Conservation (phyloP, 1,140 invertebrate genomes). For the Cylas formicarius region DNA sequence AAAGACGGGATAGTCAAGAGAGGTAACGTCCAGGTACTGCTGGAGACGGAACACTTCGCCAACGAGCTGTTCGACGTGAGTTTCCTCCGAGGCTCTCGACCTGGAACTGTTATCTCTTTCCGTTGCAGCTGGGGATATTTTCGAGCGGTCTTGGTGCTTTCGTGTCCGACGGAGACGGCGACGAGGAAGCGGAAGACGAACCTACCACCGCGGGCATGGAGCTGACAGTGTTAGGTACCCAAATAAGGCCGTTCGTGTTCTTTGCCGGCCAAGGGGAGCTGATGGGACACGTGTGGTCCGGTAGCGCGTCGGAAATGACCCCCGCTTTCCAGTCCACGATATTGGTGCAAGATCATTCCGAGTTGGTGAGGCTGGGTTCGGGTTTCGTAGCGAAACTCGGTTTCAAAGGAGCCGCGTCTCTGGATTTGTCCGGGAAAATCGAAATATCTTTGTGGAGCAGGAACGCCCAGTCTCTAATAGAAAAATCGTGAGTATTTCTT, state of each 20-base stretch:
- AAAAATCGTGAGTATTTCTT: constrained; percentile 53
- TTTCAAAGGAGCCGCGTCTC: constrained; percentile 65
- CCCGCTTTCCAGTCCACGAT: constrained; percentile 73
- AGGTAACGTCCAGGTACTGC: constrained; percentile 63
- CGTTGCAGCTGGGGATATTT: constrained; percentile 61
- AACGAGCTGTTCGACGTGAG: constrained; percentile 48
- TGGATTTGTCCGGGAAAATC: constrained; percentile 79
- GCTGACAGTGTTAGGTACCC: constrained; percentile 67
- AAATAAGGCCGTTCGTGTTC: constrained; percentile 75
- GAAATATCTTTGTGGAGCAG: constrained; percentile 81
- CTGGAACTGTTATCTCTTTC: not conserved
- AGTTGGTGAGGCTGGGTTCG: constrained; percentile 62
- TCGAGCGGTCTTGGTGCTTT: constrained; percentile 67
- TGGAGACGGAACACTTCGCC: constrained; percentile 48
- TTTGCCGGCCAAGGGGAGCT: constrained; percentile 78
- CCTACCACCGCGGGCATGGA: constrained; percentile 78
- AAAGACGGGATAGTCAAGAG: constrained; percentile 65
- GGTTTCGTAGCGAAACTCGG: constrained; percentile 67
- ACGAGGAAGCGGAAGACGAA: constrained; percentile 46
- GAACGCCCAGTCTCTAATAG: constrained; percentile 75
- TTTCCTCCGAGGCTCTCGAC: too few relatives aligned
- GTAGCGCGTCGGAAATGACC: constrained; percentile 72
- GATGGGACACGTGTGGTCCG: constrained; percentile 85
- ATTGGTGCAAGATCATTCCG: constrained; percentile 65
- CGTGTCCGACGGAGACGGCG: constrained; percentile 49